These are phyloP conservation scores for Hedya salicella DNA, from an alignment of 2,888 invertebrate species.

Conservation along the genomic window DNA sequence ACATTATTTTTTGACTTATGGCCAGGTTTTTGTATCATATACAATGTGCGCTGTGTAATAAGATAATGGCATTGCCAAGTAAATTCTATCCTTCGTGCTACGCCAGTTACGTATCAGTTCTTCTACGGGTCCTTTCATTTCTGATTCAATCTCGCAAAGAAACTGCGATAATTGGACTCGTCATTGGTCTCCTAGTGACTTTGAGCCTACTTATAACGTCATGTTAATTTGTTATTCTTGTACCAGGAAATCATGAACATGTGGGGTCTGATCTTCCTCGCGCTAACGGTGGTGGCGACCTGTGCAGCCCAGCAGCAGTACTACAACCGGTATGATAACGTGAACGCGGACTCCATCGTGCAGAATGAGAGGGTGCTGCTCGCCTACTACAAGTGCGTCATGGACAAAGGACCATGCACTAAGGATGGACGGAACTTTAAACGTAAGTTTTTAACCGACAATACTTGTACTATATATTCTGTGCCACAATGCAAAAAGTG, in stretches of 20 bases:
- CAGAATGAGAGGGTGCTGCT: conserved; percentile 78
- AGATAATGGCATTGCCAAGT: too few relatives aligned
- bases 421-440: conserved; percentile 80
- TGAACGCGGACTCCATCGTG: conserved; percentile 76
- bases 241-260: conserved; percentile 59
- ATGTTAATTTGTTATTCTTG: background rate
- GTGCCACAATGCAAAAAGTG: background rate
- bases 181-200: too few relatives aligned
- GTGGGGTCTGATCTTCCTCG: conserved; percentile 63
- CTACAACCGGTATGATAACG: conserved; percentile 74
- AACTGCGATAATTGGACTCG: too few relatives aligned
- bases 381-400: conserved; percentile 80
- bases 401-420: conserved; percentile 81
- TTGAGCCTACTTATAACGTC: too few relatives aligned
- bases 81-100: too few relatives aligned
- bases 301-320: conserved; percentile 64
- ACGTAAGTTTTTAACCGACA: conserved; percentile 60
- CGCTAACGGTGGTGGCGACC: conserved; percentile 71
- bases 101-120: too few relatives aligned
- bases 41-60: too few relatives aligned
- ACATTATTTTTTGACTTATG: too few relatives aligned
- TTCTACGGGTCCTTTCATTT: too few relatives aligned
- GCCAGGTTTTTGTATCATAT: too few relatives aligned
- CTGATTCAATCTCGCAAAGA: too few relatives aligned
- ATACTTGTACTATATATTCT: too few relatives aligned